Evolutionary conservation across 2,888 invertebrate species (phyloP).

Genomic region (Phyto melanocephala): DNA sequence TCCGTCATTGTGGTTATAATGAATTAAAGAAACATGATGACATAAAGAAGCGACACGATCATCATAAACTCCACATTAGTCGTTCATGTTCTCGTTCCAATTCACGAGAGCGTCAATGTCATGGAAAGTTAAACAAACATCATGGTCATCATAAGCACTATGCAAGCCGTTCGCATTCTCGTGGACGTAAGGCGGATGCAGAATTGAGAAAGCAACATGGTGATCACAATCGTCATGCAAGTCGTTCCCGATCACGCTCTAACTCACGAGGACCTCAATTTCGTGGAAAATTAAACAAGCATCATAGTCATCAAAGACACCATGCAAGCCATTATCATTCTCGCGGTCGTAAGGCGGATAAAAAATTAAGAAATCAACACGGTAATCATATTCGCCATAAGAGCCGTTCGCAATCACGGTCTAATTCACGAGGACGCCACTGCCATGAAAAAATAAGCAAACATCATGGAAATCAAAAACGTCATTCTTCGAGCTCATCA

Average conservation of each 20-base stretch:
- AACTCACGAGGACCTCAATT: not conserved
- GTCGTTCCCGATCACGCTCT: slow-evolving; percentile 24
- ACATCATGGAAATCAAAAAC: not conserved
- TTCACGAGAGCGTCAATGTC: not conserved
- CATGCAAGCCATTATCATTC: slow-evolving; percentile 28
- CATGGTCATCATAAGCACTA: slow-evolving; percentile 20
- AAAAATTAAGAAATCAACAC: not conserved
- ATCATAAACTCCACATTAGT: not conserved
- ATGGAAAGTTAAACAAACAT: not conserved
- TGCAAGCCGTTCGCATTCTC: not conserved
- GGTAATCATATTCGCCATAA: slow-evolving; percentile 18
- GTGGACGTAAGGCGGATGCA: not conserved
- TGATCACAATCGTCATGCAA: not conserved
- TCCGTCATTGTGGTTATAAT: slow-evolving; percentile 15
- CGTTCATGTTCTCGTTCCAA: slow-evolving; percentile 24
- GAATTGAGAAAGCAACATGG: not conserved
- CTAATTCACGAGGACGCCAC: slow-evolving; percentile 1
- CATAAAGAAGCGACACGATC: not conserved
- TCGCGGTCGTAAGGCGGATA: not conserved
- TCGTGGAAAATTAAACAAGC: not conserved
- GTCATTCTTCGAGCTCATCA: too few relatives aligned
- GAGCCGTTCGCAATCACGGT: slow-evolving; percentile 13
- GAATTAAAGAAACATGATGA: not conserved
- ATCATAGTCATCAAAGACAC: slow-evolving; percentile 10
- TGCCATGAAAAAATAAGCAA: not conserved